A percentile compares a stretch with the other conserved stretches of the same genome.
phyloP scores from a whole-genome alignment of 2,797 vertebrate genomes.

The Cyclopterus lumpus region DNA sequence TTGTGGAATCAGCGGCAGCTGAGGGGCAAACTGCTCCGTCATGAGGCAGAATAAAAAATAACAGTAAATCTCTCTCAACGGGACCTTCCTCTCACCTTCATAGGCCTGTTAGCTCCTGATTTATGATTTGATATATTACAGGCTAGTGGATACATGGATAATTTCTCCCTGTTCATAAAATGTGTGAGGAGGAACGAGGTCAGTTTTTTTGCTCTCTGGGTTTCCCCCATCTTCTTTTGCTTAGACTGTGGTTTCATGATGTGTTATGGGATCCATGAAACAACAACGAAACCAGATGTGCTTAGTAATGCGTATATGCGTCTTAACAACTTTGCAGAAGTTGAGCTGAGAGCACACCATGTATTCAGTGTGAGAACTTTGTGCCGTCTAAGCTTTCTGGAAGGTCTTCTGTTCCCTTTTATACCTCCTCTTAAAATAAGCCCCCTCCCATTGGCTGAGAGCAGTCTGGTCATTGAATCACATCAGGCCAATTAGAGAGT shows the following conservation, averaged over 20 bases:
- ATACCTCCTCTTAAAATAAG: conserved; percentile 96
- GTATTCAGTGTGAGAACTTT: conserved; percentile 65
- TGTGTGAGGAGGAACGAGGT: conserved; percentile 39
- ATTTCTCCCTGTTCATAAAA: conserved; percentile 49
- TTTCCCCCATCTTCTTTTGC: conserved; percentile 77
- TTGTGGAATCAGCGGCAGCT: conserved; percentile 44
- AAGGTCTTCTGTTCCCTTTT: conserved; percentile 80
- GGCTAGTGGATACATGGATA: conserved; percentile 39
- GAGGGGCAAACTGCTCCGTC: conserved; percentile 11
- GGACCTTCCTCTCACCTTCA: conserved; percentile 40
- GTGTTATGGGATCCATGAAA: conserved; percentile 78
- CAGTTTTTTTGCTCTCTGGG: conserved; percentile 61
- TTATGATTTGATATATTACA: conserved; percentile 47
- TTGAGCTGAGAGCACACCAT: conserved; percentile 52
- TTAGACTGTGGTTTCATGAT: conserved; percentile 79
- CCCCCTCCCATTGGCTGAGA: conserved; percentile 87
- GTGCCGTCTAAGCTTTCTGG: conserved; percentile 70
- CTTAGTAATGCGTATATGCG: conserved; percentile 74
- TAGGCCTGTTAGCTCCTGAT: conserved; percentile 31
- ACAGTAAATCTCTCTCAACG: conserved; percentile 26
- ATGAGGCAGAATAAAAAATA: conserved; percentile 21
- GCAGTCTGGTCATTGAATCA: conserved; percentile 84
- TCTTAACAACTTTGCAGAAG: conserved; percentile 73
- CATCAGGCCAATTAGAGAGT: conserved; percentile 89
- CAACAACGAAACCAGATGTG: conserved; percentile 82